These are phyloP conservation scores for Choreutis nemorana DNA, from an alignment of 2,888 invertebrate genomes.

Conservation along the genomic window DNA sequence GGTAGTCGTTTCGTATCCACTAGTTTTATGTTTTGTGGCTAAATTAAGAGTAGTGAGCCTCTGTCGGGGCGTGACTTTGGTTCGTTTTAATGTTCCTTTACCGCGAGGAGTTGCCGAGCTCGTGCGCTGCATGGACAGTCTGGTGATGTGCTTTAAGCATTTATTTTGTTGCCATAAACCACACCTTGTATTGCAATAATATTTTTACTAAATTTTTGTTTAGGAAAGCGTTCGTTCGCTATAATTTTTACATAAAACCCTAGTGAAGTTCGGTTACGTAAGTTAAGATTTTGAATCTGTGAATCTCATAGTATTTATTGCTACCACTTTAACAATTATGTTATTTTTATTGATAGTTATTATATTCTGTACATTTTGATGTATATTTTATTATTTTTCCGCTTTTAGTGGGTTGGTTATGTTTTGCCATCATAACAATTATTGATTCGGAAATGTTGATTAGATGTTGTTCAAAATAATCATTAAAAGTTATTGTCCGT, in stretches of 20 bases:
- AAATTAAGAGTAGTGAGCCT: conserved; percentile 32
- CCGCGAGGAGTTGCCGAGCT: conserved; percentile 57
- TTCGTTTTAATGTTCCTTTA: conserved; percentile 60
- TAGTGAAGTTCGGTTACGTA: conserved; percentile 60
- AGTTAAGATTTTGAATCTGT: conserved; percentile 66
- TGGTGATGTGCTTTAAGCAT: conserved; percentile 68
- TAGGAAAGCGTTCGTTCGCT: conserved; percentile 55
- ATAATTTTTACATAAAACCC: conserved; percentile 52
- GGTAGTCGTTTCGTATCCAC: conserved; percentile 60
- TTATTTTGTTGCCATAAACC: conserved; percentile 68
- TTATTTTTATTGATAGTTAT: conserved; percentile 60
- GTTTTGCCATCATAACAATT: conserved; percentile 51
- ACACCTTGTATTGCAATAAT: conserved; percentile 65
- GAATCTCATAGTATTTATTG: conserved; percentile 67
- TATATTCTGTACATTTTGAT: conserved; percentile 67
- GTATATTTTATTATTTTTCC: conserved; percentile 64
- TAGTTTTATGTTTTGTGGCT: conserved; percentile 60
- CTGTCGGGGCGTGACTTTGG: conserved; percentile 50
- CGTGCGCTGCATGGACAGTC: conserved; percentile 54
- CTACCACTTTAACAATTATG: conserved; percentile 62
- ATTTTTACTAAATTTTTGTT: conserved; percentile 63
- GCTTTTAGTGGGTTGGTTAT: conserved; percentile 51
- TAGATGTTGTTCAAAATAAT: conserved; percentile 40
- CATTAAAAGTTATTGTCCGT: conserved; percentile 38
- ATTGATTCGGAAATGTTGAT: conserved; percentile 58